phyloP scores from a whole-genome alignment of 2,888 invertebrate genomes.

The Epinotia ramella region DNA sequence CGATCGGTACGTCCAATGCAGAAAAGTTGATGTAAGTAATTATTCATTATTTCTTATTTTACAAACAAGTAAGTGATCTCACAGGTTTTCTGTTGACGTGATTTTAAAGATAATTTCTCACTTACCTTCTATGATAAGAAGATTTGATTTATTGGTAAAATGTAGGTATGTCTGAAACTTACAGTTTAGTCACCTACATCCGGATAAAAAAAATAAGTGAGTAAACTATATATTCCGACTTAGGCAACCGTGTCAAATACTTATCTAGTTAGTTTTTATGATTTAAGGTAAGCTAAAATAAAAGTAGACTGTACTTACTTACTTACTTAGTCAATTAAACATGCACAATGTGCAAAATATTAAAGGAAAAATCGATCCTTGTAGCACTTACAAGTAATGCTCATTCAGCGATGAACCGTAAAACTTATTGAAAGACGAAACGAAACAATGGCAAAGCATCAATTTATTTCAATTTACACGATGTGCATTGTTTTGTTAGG shows the following conservation, averaged over 20 bases:
- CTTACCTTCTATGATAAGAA: no score
- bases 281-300: no score
- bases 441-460: conserved; percentile 74
- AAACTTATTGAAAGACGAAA: conserved; percentile 64
- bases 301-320: no score
- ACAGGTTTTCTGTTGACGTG: not conserved
- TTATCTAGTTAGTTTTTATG: no score
- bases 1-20: not conserved
- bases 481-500: conserved; percentile 77
- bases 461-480: conserved; percentile 85
- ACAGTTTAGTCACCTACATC: no score
- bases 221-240: no score
- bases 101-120: not conserved
- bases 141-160: no score
- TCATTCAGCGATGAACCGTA: conserved; percentile 62
- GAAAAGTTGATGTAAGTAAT: not conserved
- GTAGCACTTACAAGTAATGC: conserved; percentile 46
- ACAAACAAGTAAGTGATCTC: not conserved
- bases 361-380: not conserved
- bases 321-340: not conserved
- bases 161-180: no score
- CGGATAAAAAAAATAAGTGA: no score
- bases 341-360: not conserved
- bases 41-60: not conserved
- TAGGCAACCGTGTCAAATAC: no score